Evolutionary conservation across 64 coral and sea anemone genomes (phyloP).

Genomic region (Montipora efflorescens): DNA sequence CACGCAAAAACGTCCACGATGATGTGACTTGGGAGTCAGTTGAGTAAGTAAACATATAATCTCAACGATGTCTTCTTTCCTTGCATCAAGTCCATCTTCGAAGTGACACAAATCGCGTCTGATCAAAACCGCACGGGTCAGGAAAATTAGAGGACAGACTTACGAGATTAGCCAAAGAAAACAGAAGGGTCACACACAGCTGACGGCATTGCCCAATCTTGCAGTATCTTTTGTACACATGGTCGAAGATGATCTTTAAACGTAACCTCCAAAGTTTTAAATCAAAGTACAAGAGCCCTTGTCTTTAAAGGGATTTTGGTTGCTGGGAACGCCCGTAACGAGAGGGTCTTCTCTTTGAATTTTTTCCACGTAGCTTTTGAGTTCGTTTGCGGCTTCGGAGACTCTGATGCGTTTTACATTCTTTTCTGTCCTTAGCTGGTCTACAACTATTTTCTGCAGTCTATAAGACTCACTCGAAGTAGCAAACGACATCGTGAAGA

Average conservation of each 20-base stretch:
- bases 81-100: background rate
- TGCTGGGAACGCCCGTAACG: conserved; percentile 17
- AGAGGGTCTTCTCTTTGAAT: conserved; percentile 44
- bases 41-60: too few relatives aligned
- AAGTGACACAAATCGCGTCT: conserved; percentile 1
- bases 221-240: background rate
- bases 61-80: background rate
- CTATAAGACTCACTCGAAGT: conserved; percentile 15
- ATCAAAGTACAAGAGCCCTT: conserved; percentile 37
- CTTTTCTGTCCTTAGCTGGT: conserved; percentile 53
- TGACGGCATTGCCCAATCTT: too few relatives aligned
- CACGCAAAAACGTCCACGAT: too few relatives aligned
- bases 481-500: conserved; percentile 24
- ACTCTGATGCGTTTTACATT: conserved; percentile 55
- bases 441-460: conserved; percentile 50
- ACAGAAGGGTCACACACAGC: too few relatives aligned
- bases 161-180: too few relatives aligned
- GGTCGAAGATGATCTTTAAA: background rate
- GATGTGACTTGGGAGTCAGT: too few relatives aligned
- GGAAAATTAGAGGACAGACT: too few relatives aligned
- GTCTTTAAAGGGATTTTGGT: conserved; percentile 56
- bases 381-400: conserved; percentile 53
- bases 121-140: background rate
- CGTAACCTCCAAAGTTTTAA: background rate
- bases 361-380: conserved; percentile 53